Percentiles rank a stretch among this genome's conserved stretches.
Conservation (phyloP, 2,113 vertebrate species). For the Tachycineta bicolor region DNA sequence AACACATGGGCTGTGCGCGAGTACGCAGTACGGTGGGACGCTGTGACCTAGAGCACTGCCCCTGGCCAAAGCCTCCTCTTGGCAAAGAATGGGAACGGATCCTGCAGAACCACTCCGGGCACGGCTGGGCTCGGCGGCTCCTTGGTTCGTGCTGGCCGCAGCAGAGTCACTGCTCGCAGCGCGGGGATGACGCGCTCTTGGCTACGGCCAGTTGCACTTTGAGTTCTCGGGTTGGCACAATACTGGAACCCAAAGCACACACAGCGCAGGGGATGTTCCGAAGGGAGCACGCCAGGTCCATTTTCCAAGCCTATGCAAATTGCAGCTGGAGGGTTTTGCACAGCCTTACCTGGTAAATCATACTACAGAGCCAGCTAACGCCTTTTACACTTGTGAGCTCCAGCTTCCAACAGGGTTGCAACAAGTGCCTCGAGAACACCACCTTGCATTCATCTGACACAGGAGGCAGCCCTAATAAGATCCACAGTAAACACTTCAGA, state of each 20-base stretch:
- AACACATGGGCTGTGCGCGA: accelerated
- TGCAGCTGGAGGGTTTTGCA: not conserved
- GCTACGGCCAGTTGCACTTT: constrained; percentile 5
- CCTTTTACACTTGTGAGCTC: not conserved
- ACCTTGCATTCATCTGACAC: not conserved
- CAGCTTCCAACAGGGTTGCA: not conserved
- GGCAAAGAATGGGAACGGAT: not conserved
- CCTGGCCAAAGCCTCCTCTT: not conserved
- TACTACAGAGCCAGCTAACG: not conserved
- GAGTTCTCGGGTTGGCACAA: constrained; percentile 15
- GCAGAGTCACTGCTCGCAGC: not conserved
- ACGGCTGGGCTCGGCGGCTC: not conserved
- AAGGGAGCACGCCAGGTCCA: not conserved
- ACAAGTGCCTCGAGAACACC: not conserved
- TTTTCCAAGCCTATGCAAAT: constrained; percentile 53
- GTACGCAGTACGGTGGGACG: accelerated
- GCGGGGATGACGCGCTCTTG: not conserved
- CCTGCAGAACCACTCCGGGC: not conserved
- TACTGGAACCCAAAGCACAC: constrained; percentile 38
- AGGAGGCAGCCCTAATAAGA: not conserved
- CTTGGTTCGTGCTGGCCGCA: not conserved
- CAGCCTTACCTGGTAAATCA: not conserved
- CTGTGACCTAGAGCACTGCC: not conserved
- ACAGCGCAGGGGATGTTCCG: constrained; percentile 35
- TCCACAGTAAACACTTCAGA: not conserved